Conservation (phyloP, 2,113 vertebrate genomes). For the Clarias magur region DNA sequence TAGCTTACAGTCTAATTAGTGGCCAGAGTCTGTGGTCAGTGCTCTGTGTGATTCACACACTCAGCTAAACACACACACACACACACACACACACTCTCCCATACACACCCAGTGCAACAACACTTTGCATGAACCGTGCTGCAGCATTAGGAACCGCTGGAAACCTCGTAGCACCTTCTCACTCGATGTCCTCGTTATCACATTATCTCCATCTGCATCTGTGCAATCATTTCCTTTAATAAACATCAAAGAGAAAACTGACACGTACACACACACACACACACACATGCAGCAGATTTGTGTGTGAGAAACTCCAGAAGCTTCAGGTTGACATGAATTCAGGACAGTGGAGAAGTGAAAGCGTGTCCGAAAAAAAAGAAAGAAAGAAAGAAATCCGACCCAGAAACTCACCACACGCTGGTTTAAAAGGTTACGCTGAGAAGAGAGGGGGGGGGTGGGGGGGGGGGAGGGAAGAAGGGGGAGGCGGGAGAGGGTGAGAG, state of each 20-base stretch:
- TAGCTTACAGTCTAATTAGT: neutral
- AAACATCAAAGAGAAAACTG: neutral
- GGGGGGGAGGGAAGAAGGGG: too few relatives aligned
- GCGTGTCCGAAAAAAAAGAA: neutral
- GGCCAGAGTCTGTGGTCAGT: neutral
- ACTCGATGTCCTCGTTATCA: neutral
- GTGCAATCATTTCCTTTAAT: neutral
- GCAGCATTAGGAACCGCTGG: neutral
- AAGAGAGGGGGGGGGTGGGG: too few relatives aligned
- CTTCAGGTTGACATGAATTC: neutral
- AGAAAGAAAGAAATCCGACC: too few relatives aligned
- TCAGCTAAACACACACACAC: neutral
- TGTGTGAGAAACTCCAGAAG: neutral
- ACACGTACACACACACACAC: neutral
- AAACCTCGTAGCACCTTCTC: neutral
- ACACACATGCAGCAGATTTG: neutral
- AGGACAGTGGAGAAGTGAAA: slow-evolving; percentile 12
- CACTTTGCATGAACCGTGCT: neutral
- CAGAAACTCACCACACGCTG: neutral
- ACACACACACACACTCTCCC: neutral
- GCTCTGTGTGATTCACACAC: neutral
- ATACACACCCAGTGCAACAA: neutral
- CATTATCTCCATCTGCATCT: neutral
- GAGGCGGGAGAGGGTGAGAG: too few relatives aligned
- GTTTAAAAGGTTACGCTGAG: neutral